phyloP scores from a whole-genome alignment of 2,113 vertebrate species.

The Orientallactaga bullata region DNA sequence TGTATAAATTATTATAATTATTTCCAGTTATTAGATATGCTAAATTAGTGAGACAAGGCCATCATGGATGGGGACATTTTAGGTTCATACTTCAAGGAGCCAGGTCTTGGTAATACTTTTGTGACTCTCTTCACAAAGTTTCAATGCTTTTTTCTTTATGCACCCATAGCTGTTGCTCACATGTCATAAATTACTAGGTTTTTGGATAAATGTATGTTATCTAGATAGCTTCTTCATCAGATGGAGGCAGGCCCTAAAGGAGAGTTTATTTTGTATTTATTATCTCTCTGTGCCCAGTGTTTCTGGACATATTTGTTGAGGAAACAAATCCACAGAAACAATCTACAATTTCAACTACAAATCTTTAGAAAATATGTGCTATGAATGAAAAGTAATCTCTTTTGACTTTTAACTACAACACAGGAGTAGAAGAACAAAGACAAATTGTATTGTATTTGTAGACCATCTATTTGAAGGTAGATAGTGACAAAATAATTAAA shows the following conservation, averaged over 20 bases:
- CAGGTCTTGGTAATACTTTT: neutral
- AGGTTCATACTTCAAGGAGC: neutral
- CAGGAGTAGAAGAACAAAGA: neutral
- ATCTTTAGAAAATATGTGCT: neutral
- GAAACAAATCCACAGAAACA: slow-evolving; percentile 15
- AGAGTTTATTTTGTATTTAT: slow-evolving; percentile 1
- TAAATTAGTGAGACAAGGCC: neutral
- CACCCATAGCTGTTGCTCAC: neutral
- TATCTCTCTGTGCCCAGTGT: neutral
- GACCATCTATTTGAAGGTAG: neutral
- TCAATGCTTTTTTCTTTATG: neutral
- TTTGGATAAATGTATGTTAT: slow-evolving; percentile 37
- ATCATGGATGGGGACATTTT: neutral
- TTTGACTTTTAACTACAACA: neutral
- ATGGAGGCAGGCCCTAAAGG: neutral
- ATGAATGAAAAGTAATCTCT: neutral
- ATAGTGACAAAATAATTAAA: neutral
- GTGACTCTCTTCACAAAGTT: neutral
- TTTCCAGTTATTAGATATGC: neutral
- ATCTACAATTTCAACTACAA: neutral
- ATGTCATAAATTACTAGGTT: neutral
- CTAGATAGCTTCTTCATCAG: neutral
- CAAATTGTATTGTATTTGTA: neutral
- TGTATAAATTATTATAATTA: slow-evolving; percentile 18
- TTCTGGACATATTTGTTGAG: slow-evolving; percentile 38